These are phyloP conservation scores for Hetaerina titia DNA, from an alignment of 2,888 invertebrate genomes.

Conservation along the genomic window DNA sequence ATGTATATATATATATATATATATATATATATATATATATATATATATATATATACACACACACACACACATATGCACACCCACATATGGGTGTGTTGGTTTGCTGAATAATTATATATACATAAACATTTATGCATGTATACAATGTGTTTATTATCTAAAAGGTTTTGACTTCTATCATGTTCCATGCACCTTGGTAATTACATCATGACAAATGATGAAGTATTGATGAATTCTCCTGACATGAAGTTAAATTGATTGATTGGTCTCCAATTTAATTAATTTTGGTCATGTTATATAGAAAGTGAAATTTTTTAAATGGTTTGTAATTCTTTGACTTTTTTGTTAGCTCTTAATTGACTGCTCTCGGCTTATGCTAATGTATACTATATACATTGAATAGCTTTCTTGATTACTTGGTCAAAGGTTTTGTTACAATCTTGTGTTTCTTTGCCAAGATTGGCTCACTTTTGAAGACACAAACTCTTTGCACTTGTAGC, in stretches of 20 bases:
- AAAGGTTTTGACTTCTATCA: conserved; percentile 50
- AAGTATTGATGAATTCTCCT: conserved; percentile 29
- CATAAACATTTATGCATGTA: too few relatives aligned
- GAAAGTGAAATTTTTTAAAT: not conserved
- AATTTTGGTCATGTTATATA: not conserved
- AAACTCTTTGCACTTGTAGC: not conserved
- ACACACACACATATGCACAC: too few relatives aligned
- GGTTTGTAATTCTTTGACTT: conserved; percentile 4
- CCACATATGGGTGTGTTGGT: too few relatives aligned
- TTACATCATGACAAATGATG: conserved; percentile 25
- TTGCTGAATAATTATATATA: too few relatives aligned
- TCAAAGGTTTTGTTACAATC: conserved; percentile 47
- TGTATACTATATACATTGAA: conserved; percentile 51
- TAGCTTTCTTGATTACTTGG: conserved; percentile 21
- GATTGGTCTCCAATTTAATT: not conserved
- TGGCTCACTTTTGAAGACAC: not conserved
- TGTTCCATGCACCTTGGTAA: conserved; percentile 51
- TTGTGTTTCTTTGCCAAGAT: not conserved
- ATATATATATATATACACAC: too few relatives aligned
- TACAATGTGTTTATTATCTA: conserved; percentile 38
- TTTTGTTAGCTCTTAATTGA: conserved; percentile 45
- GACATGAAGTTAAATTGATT: conserved; percentile 21
- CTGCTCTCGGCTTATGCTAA: conserved; percentile 30
- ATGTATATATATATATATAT: too few relatives aligned
- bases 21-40: too few relatives aligned